Evolutionary conservation across 2,888 invertebrate species (phyloP), one percentile per base, ranked within the genome.

Genomic region (Tetramorium bicarinatum): DNA sequence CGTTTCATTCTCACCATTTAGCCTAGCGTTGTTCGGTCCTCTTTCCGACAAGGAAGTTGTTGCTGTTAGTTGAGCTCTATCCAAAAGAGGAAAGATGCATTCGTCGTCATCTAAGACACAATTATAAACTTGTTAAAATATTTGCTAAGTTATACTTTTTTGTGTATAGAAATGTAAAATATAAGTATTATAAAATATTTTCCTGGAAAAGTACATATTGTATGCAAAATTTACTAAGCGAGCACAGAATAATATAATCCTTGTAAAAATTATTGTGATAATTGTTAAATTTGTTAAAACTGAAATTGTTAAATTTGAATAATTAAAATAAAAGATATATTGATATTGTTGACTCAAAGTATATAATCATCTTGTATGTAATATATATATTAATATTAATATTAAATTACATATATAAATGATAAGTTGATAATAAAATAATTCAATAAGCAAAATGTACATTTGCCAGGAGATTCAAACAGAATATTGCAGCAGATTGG

Each of bases 21-120:
- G 95, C 93, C 96, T 96, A 54, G 98, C 98, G 96, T 98, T 97
- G 86, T 97, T 96, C n/a, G 98, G 97, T 84, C 98, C 98, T 94
- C 98, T 96, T 91, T 98, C 98, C 72, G 96, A 96, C 84, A 98
- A 95, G 90, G 97, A 97, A 25, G 98, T 98, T 61, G 98, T 98
- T 44, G 98, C 98, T 86, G 96, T 96, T 88, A 98, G 95, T 85
- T 96, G 96, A 86, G 98, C 97, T 91, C 95, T 96, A 29, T 97
- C 97, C 93, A 98, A 95, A 83, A 98, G 95, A 13, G 98, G 97
- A 91, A 96, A 96, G 94, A 97, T 98, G 95, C 98, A 98, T 95
- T 98, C 98, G 94, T 97, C 97, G 91, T 97, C 96, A 92, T 95
- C 95, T 95, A 92, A 72, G 62, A 44, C 79, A 84, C 66, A 82